These are phyloP conservation scores for Philaethria dido DNA, from an alignment of 2,888 invertebrate genomes.

Conservation along the genomic window DNA sequence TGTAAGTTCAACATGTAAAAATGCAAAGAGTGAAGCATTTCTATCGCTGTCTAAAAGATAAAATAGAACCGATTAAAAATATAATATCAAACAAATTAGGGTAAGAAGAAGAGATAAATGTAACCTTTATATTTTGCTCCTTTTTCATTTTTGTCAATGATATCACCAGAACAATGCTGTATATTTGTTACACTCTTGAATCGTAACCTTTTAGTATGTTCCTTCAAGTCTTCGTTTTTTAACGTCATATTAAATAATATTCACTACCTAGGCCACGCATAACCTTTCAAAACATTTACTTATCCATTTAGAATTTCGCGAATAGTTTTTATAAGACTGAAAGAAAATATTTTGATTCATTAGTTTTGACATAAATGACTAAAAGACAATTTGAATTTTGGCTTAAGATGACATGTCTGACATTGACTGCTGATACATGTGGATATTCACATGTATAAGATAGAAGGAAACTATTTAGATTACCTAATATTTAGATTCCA, in stretches of 20 bases:
- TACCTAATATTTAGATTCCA: no score
- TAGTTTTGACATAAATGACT: constrained; percentile 18
- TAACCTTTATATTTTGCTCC: constrained; percentile 69
- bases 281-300: constrained; percentile 36
- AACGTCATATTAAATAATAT: constrained; percentile 55
- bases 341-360: constrained; percentile 20
- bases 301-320: constrained; percentile 8
- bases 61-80: background rate
- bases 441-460: background rate
- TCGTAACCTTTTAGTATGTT: constrained; percentile 75
- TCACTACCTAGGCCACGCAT: constrained; percentile 30
- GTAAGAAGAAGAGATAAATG: background rate
- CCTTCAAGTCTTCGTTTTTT: constrained; percentile 71
- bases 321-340: background rate
- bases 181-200: constrained; percentile 69
- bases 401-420: constrained; percentile 13
- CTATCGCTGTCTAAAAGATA: constrained; percentile 68
- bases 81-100: background rate
- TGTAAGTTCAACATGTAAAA: constrained; percentile 93
- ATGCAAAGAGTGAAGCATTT: constrained; percentile 84
- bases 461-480: background rate
- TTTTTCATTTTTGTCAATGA: constrained; percentile 62
- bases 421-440: constrained; percentile 7
- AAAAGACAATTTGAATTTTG: constrained; percentile 15
- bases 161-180: constrained; percentile 65